These are phyloP conservation scores for Anthonomus grandis DNA, from an alignment of 1,140 invertebrate species.

Conservation along the genomic window DNA sequence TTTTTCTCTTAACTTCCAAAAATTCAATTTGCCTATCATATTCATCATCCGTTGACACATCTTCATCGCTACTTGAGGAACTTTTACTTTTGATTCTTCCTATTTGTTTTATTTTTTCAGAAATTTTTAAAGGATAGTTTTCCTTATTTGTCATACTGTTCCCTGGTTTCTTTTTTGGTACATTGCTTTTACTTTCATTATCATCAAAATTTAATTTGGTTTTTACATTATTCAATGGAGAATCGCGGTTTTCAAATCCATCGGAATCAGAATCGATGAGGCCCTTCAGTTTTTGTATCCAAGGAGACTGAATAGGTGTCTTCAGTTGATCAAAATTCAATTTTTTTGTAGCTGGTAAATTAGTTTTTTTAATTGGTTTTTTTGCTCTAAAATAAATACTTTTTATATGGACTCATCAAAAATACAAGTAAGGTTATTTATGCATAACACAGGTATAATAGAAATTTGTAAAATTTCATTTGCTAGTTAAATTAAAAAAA, in stretches of 20 bases:
- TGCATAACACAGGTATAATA: too few relatives aligned
- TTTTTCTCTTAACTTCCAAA: slow-evolving; percentile 14
- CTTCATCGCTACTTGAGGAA: slow-evolving; percentile 1
- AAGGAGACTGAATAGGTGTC: slow-evolving; percentile 24
- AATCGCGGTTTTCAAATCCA: too few relatives aligned
- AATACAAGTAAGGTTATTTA: not conserved
- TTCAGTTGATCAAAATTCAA: slow-evolving; percentile 20
- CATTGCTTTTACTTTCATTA: too few relatives aligned
- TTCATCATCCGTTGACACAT: slow-evolving; percentile 26
- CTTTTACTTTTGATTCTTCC: slow-evolving; percentile 14
- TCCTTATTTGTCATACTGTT: too few relatives aligned
- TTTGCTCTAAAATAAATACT: not conserved
- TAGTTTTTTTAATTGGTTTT: slow-evolving; percentile 26
- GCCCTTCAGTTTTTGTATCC: slow-evolving; percentile 27
- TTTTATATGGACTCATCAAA: not conserved
- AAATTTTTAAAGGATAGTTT: too few relatives aligned
- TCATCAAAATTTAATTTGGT: slow-evolving; percentile 6
- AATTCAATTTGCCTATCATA: slow-evolving; percentile 27
- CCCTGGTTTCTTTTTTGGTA: too few relatives aligned
- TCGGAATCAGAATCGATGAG: slow-evolving; percentile 36
- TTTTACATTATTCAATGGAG: not conserved
- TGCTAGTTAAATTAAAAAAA: too few relatives aligned
- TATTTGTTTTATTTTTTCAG: slow-evolving; percentile 10
- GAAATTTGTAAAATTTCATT: too few relatives aligned
- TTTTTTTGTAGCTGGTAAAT: slow-evolving; percentile 26